Evolutionary conservation across 2,888 invertebrate genomes (phyloP), one percentile per base, ranked within the genome.

Genomic region (Dryococelus australis): DNA sequence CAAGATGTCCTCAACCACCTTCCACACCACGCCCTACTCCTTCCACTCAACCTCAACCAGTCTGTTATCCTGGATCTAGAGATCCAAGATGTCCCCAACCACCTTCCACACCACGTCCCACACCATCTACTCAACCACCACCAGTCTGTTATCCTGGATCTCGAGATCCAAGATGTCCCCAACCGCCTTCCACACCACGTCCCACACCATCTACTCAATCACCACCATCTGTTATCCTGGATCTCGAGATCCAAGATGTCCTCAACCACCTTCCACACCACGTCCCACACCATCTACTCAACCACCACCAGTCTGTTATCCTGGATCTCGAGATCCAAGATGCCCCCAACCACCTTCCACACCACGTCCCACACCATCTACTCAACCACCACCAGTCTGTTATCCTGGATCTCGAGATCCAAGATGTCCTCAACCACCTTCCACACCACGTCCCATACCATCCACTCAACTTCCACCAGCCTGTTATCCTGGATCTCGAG

Each of bases 1-100:
- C 51, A 51, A 51, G 51, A 6, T 51, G 51, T 51, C 51, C 86
- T 85, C 80, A 79, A 86, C 86, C 86, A 53, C 43, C 85, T 3
- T 16, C 87, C 4, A 83, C 87, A 12, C 87, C 89, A 20, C 88
- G 88, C 84, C 86, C 89, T 0, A 24, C 78, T 4, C 35, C 35
- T 35, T 35, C 35, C 1, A 35, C 35, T 35, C 35, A 35, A 35
- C 35, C 35, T 35, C 5, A 0, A 43, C 80, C 80, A 26, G 24
- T 24, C 12, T 89, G 89, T 84, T 89, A 90, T 86, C 90, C 90
- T 83, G 90, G 90, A 83, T 88, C 89, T 9, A 86, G 53, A 26
- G 88, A 88, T 35, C 88, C 89, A 12, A 93, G 93, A 16, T 94
- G 94, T 89, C 91, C 94, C 35, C 93, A 93, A 12, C 94, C 94